A percentile compares a stretch with the other conserved stretches of the same genome.
Conservation (phyloP, 2,113 vertebrate genomes). For the Dryoscopus gambensis region DNA sequence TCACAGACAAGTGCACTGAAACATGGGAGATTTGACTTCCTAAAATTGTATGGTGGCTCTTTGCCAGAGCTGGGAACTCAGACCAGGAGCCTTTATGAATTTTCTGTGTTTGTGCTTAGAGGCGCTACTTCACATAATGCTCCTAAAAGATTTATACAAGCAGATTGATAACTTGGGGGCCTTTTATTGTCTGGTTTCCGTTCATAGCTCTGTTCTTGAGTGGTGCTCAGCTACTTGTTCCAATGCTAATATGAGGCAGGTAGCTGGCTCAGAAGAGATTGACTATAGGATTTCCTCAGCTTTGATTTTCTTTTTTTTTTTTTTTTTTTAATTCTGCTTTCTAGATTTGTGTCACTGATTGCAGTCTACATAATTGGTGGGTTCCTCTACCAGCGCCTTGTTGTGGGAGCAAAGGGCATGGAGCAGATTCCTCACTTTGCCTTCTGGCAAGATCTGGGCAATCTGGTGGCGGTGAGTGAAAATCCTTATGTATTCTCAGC, state of each 20-base stretch:
- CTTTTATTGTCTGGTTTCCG: not conserved
- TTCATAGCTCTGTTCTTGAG: not conserved
- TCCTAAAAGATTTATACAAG: not conserved
- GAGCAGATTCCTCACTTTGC: slow-evolving; percentile 92
- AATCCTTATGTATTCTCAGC: not conserved
- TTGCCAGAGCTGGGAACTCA: not conserved
- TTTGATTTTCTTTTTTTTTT: not conserved
- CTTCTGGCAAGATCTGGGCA: slow-evolving; percentile 94
- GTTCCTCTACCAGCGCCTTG: slow-evolving; percentile 90
- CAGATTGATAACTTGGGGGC: not conserved
- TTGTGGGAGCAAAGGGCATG: slow-evolving; percentile 94
- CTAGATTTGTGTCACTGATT: slow-evolving; percentile 79
- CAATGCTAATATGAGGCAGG: not conserved
- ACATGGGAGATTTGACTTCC: not conserved
- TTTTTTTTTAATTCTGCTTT: not conserved
- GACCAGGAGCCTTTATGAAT: not conserved
- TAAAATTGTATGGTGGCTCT: not conserved
- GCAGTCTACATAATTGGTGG: slow-evolving; percentile 88
- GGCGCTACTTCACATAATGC: not conserved
- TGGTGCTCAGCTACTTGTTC: not conserved
- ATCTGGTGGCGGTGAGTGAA: slow-evolving; percentile 87
- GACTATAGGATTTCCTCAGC: not conserved
- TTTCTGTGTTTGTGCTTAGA: not conserved
- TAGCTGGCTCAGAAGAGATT: not conserved
- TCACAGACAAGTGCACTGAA: not conserved